Conservation (phyloP, 2,797 vertebrate genomes). For the Coregonus ussuriensis region DNA sequence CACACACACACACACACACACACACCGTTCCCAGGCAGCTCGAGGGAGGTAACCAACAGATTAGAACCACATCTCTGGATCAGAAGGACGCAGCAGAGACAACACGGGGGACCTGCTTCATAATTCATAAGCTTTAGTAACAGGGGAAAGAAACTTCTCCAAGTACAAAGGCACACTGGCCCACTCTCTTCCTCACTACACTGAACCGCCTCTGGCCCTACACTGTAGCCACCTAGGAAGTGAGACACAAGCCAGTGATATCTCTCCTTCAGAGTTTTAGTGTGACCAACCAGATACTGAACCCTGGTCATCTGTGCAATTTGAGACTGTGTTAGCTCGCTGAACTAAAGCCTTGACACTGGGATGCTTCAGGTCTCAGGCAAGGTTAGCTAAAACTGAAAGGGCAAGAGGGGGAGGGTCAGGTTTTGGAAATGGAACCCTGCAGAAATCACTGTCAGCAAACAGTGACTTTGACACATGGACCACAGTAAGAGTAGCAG, state of each 20-base stretch:
- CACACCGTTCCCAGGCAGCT: background rate
- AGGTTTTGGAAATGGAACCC: background rate
- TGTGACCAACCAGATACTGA: too few species aligned
- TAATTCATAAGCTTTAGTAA: background rate
- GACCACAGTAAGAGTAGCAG: too few species aligned
- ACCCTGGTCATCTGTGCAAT: background rate
- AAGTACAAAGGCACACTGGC: background rate
- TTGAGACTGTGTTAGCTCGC: background rate
- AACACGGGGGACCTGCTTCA: background rate
- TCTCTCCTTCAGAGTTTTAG: background rate
- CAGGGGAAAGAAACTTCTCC: background rate
- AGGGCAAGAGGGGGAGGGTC: background rate
- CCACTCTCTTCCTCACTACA: too few species aligned
- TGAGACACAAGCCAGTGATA: background rate
- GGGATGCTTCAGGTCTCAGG: background rate
- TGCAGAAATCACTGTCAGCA: background rate
- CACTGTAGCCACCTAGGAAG: background rate
- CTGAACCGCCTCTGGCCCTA: too few species aligned
- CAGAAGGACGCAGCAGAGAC: background rate
- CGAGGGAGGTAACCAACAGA: too few species aligned
- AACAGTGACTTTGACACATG: background rate
- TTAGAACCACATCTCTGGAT: background rate
- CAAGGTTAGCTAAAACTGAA: background rate
- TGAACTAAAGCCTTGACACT: background rate
- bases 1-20: background rate